These are phyloP conservation scores for Cheilosia grossa DNA, from an alignment of 2,888 invertebrate genomes.

Conservation along the genomic window DNA sequence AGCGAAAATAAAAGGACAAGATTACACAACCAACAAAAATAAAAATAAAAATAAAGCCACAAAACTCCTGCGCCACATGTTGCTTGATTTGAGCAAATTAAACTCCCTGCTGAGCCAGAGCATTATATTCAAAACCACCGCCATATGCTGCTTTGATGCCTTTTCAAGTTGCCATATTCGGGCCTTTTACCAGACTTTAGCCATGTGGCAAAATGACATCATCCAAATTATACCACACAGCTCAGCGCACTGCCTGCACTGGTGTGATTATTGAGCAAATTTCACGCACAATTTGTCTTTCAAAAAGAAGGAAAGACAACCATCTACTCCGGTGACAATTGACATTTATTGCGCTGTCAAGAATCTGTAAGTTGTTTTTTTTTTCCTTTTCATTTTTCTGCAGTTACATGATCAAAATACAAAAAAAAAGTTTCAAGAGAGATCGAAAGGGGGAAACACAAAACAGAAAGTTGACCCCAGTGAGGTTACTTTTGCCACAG, in stretches of 20 bases:
- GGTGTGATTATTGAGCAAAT: slow-evolving; percentile 61
- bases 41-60: not conserved
- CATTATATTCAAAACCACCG: slow-evolving; percentile 6
- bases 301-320: slow-evolving; percentile 33
- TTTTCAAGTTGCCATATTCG: slow-evolving; percentile 50
- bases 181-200: slow-evolving; percentile 23
- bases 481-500: slow-evolving; percentile 49
- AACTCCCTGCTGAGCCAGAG: slow-evolving; percentile 40
- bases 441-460: not conserved
- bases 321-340: slow-evolving; percentile 39
- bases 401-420: slow-evolving; percentile 15
- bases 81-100: slow-evolving; percentile 30
- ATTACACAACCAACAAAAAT: slow-evolving; percentile 19
- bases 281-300: slow-evolving; percentile 58
- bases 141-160: slow-evolving; percentile 26
- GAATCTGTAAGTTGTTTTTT: not conserved
- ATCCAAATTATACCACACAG: slow-evolving; percentile 18
- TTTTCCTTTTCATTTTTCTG: not conserved
- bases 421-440: not conserved
- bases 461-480: slow-evolving; percentile 51
- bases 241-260: not conserved
- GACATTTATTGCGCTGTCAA: slow-evolving; percentile 56
- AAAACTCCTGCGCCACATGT: slow-evolving; percentile 51
- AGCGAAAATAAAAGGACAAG: slow-evolving; percentile 33
- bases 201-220: slow-evolving; percentile 56